Evolutionary conservation across 2,888 invertebrate genomes (phyloP).

Genomic region (Taenaris catops): DNA sequence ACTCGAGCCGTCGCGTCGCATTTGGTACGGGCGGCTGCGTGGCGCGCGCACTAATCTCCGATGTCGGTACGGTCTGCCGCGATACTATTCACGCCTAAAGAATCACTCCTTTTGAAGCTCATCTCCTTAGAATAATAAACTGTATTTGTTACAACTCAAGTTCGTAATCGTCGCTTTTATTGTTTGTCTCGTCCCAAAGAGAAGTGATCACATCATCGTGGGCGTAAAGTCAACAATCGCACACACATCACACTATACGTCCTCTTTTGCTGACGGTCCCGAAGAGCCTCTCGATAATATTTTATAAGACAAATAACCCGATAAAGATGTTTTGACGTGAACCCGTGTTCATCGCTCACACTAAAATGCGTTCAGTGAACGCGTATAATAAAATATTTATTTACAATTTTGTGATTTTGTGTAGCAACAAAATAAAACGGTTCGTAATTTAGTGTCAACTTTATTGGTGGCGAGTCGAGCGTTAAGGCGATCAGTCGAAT

Average conservation of each 20-base stretch:
- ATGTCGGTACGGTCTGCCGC: conserved; percentile 53
- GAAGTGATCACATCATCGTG: conserved; percentile 69
- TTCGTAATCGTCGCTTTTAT: conserved; percentile 73
- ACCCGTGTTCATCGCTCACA: conserved; percentile 79
- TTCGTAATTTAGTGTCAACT: conserved; percentile 72
- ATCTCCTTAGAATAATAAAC: conserved; percentile 69
- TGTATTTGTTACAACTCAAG: conserved; percentile 66
- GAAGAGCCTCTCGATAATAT: conserved; percentile 77
- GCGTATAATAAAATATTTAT: conserved; percentile 75
- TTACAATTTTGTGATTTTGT: conserved; percentile 65
- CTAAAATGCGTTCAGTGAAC: conserved; percentile 76
- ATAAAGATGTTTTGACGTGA: conserved; percentile 80
- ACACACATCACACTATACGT: conserved; percentile 65
- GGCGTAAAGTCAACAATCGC: conserved; percentile 75
- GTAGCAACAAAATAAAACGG: conserved; percentile 60
- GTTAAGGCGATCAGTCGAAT: conserved; percentile 64
- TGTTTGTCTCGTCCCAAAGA: conserved; percentile 71
- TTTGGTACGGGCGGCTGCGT: conserved; percentile 59
- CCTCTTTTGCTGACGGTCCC: conserved; percentile 77
- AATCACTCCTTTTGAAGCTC: conserved; percentile 56
- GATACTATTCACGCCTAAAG: conserved; percentile 45
- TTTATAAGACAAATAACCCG: conserved; percentile 80
- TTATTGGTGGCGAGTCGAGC: conserved; percentile 71
- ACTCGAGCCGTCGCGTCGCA: conserved; percentile 62
- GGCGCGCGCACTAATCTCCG: conserved; percentile 55